Evolutionary conservation across 2,113 vertebrate genomes (phyloP), one percentile per base, ranked within the genome.

Genomic region (Stegastes partitus): DNA sequence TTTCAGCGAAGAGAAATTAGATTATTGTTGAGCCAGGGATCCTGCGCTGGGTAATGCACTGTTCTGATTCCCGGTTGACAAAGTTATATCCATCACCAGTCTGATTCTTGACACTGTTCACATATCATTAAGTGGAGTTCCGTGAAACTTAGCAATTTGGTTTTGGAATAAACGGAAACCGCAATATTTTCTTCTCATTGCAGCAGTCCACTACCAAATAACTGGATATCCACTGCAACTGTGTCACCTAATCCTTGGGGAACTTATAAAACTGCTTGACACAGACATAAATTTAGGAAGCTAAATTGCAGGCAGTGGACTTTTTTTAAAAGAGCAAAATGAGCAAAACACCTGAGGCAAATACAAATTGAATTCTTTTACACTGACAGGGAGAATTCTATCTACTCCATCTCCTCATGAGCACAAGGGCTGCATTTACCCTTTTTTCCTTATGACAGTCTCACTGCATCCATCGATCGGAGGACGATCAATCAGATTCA

Each of bases 21-120:
- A 71, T 53, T 67, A 79, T 85, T 77, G 73, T 78, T 72, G 22
- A 79, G 44, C 19, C n/a, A 31, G 31, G 61, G 15, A 70, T 64
- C 14, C 21, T 44, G 50, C 23, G 56, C 12, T 75, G 66, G 68
- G 57, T 22, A 50, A 47, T 54, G 55, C 64, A 67, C 42, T 25
- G 49, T 34, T 62, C 42, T 53, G 25, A 59, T 53, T 63, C 68
- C 63, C 42, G 19, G 11, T 55, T 71, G 26, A 51, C 63, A 66
- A 81, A 66, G 58, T 57, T 69, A 47, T 58, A 42, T 54, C 50
- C 69, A 68, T 61, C 68, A 74, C 50, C 81, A 71, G 55, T 81
- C 68, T 56, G 56, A 68, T 72, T 79, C 50, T 70, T 80, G 69
- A 51, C 23, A 34, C 21, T 49, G 23, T 5, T 31, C 19, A 50